These are phyloP conservation scores for Alviniconcha marisindica DNA, from an alignment of 1,140 invertebrate species.

Conservation along the genomic window DNA sequence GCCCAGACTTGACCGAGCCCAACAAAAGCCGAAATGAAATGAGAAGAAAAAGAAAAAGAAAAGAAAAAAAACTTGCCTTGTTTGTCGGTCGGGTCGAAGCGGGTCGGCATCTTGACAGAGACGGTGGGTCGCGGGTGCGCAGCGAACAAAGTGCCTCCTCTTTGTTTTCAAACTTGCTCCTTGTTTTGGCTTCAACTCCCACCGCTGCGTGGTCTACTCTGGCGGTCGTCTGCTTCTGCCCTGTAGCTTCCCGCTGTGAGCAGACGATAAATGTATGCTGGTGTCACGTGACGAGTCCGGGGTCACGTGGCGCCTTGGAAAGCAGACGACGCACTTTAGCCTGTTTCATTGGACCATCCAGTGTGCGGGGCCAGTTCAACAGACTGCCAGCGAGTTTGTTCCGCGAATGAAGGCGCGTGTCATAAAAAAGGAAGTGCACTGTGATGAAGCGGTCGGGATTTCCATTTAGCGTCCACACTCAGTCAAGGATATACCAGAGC, in stretches of 20 bases:
- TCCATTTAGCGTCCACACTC: too few relatives aligned
- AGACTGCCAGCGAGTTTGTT: background rate
- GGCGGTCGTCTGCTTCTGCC: conserved; percentile 12
- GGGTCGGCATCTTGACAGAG: background rate
- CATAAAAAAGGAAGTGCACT: background rate
- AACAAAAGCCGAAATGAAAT: too few relatives aligned
- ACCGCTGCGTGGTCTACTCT: background rate
- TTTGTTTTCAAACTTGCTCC: background rate
- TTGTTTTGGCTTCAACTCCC: background rate
- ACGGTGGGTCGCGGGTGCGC: background rate
- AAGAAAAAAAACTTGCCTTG: background rate
- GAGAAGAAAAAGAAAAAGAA: too few relatives aligned
- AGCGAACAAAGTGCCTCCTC: background rate
- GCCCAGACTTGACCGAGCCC: too few relatives aligned
- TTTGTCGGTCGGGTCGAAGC: conserved; percentile 16
- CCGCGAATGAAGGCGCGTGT: background rate
- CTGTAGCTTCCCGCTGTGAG: conserved; percentile 3
- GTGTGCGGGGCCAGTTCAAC: too few relatives aligned
- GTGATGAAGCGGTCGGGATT: too few relatives aligned
- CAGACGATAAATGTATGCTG: conserved; percentile 26
- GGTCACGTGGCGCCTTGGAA: conserved; percentile 1
- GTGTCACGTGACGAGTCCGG: background rate
- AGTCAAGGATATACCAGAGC: too few relatives aligned
- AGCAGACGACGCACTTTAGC: conserved; percentile 14
- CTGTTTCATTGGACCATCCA: too few relatives aligned